Evolutionary conservation across 2,797 vertebrate genomes (phyloP), one percentile per base, ranked within the genome.

Genomic region (Sebastes vulpes): DNA sequence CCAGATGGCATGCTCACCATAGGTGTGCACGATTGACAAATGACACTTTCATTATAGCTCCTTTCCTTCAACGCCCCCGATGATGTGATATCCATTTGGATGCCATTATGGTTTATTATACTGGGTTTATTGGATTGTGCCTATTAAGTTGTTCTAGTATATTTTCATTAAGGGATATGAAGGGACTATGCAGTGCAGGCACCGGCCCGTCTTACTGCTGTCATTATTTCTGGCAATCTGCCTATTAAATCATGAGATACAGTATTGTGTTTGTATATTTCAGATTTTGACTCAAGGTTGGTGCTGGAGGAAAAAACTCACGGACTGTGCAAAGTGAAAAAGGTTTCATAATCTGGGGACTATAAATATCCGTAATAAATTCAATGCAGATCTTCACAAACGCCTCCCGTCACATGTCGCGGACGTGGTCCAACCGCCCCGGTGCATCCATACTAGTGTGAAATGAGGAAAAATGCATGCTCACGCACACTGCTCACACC

Each of bases 1-100:
- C 76, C 92, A 93, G 90, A 92, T 91, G 91, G 85, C 81, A 28
- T 29, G 6, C 69, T 77, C 75, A 2, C 85, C 73, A 73, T 68
- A 73, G 87, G 82, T 84, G 75, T 64, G 21, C 32, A 56, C 32
- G 23, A 72, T 74, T 81, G 71, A 79, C 66, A 79, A 78, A 84
- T 29, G 84, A 23, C 76, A 65, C 78, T 63, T 83, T 74, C 38
- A 75, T 86, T 82, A 72, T n/a, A 9, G 61, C 65, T 20, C 46
- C 67, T 79, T 78, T 66, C 74, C 66, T 60, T 28, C 58, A 52
- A 18, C 68, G 65, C 58, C 73, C 68, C 42, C 1, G 25, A 21
- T 66, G 63, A 64, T 58, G 72, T 18, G 56, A 42, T 28, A 25
- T 73, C 69, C 42, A 38, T 75, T 81, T 60, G 65, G 70, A 76